Conservation (phyloP, 2,888 invertebrate genomes). For the Troides oblongomaculatus region DNA sequence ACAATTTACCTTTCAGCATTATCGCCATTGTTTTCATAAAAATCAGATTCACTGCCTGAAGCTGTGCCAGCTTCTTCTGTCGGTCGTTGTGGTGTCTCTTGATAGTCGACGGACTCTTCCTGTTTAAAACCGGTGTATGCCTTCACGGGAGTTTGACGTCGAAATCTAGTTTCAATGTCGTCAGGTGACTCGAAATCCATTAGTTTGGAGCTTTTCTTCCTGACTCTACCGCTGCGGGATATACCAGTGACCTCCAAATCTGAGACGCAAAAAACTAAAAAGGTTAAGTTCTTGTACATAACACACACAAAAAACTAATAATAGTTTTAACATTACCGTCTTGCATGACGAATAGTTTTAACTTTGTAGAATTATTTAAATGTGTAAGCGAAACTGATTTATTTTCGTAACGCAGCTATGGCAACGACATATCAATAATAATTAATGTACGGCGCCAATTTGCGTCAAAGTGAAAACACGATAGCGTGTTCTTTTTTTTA, state of each 20-base stretch:
- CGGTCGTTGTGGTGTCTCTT: conserved; percentile 45
- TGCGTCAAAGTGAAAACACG: background rate
- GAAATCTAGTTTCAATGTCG: conserved; percentile 85
- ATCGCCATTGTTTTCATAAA: conserved; percentile 68
- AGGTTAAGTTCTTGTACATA: background rate
- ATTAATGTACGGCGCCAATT: background rate
- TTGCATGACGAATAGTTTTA: conserved; percentile 27
- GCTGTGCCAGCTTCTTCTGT: conserved; percentile 60
- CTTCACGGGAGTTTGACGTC: conserved; percentile 63
- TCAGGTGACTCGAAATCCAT: conserved; percentile 96
- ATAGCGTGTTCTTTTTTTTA: no score
- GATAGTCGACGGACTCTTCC: conserved; percentile 55
- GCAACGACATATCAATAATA: background rate
- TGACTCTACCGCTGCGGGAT: conserved; percentile 92
- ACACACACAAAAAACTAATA: background rate
- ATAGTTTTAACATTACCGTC: conserved; percentile 29
- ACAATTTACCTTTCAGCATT: conserved; percentile 62
- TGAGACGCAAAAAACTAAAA: conserved; percentile 36
- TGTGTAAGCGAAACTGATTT: background rate
- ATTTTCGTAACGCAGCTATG: background rate
- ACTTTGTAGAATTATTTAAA: background rate
- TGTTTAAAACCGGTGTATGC: conserved; percentile 48
- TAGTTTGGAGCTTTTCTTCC: conserved; percentile 96
- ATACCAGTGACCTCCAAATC: conserved; percentile 92
- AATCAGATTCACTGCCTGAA: conserved; percentile 72